These are phyloP conservation scores for Lampris incognitus DNA, from an alignment of 2,113 vertebrate species.

Conservation along the genomic window DNA sequence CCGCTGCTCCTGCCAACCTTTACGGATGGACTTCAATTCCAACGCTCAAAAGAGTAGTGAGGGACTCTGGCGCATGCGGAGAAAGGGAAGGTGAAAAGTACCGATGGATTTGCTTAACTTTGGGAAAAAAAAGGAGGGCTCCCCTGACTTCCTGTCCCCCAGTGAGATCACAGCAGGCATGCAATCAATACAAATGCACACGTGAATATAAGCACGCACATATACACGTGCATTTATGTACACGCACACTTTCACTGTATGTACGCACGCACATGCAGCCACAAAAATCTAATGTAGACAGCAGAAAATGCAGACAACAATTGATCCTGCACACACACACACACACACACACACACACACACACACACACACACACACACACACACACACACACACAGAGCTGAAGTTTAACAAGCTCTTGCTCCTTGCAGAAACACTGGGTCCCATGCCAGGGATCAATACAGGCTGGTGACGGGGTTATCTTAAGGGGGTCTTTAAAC, in stretches of 20 bases:
- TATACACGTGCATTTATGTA: background rate
- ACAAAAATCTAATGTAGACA: no score
- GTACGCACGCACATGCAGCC: no score
- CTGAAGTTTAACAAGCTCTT: conserved; percentile 3
- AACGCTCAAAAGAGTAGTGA: background rate
- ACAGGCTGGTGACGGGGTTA: background rate
- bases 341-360: conserved; percentile 3
- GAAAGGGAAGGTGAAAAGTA: conserved; percentile 18
- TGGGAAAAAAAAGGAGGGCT: conserved; percentile 1
- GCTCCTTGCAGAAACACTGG: background rate
- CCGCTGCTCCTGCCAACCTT: conserved; percentile 24
- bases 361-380: background rate
- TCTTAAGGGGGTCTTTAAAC: no score
- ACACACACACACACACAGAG: background rate
- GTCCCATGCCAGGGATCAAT: conserved; percentile 8
- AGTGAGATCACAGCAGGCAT: no score
- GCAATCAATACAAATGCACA: no score
- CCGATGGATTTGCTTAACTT: conserved; percentile 56
- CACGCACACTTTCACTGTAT: background rate
- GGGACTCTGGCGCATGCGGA: conserved; percentile 2
- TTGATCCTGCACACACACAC: background rate
- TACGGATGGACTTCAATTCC: conserved; percentile 20
- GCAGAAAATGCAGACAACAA: no score
- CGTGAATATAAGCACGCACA: conserved; percentile 23
- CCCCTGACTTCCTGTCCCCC: conserved; percentile 11